Percentiles rank a stretch among this genome's conserved stretches.
Conservation (phyloP, 2,797 vertebrate species). For the Melanotaenia nigrans region DNA sequence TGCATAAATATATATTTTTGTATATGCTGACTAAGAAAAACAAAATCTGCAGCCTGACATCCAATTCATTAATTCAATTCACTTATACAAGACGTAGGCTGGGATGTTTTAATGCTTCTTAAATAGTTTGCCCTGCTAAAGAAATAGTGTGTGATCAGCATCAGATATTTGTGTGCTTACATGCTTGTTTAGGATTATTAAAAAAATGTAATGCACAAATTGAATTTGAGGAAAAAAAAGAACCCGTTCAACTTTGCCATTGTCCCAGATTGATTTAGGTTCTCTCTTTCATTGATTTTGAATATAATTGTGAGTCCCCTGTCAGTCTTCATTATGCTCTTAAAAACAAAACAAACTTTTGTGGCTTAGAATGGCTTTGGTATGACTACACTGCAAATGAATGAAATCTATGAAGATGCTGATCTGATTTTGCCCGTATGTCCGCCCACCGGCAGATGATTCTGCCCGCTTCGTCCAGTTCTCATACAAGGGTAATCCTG, state of each 20-base stretch:
- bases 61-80: background rate
- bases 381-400: background rate
- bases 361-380: background rate
- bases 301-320: background rate
- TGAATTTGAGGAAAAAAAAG: background rate
- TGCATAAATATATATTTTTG: too few species aligned
- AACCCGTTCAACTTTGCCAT: background rate
- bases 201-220: background rate
- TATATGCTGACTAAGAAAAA: too few species aligned
- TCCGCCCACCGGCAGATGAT: background rate
- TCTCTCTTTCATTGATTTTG: background rate
- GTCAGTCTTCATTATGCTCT: background rate
- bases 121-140: background rate
- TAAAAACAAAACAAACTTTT: background rate
- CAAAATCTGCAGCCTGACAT: too few species aligned
- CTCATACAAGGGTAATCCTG: background rate
- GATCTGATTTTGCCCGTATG: background rate
- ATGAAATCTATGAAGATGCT: background rate
- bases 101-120: background rate
- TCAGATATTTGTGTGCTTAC: background rate
- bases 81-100: background rate
- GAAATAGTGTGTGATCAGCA: background rate
- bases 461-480: background rate
- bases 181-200: background rate
- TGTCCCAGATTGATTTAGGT: background rate